phyloP scores from a whole-genome alignment of 2,113 vertebrate species.

The Tonatia bakeri region DNA sequence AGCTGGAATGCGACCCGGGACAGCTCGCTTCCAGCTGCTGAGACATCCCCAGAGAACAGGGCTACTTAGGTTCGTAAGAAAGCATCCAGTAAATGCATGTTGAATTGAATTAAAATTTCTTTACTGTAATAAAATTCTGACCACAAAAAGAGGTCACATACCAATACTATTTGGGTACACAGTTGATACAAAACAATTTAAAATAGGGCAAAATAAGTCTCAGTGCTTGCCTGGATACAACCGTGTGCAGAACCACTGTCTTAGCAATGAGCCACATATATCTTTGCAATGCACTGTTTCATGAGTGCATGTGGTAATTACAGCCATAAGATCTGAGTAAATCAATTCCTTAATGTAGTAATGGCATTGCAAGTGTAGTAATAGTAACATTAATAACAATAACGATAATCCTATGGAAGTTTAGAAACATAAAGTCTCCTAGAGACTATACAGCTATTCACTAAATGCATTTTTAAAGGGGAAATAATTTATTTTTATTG shows the following conservation, averaged over 20 bases:
- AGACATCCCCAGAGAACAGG: neutral
- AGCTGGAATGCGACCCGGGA: neutral
- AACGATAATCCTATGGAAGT: constrained; percentile 65
- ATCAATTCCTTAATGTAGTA: constrained; percentile 56
- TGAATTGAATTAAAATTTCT: constrained; percentile 34
- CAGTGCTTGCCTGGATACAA: neutral
- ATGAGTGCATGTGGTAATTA: constrained; percentile 52
- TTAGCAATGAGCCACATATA: neutral
- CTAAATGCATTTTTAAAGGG: constrained; percentile 67
- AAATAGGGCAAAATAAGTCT: constrained; percentile 24
- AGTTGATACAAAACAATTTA: constrained; percentile 10
- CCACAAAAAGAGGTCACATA: constrained; percentile 21
- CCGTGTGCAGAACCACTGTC: neutral
- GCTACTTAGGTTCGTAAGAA: neutral
- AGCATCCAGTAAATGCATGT: neutral
- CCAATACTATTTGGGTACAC: neutral
- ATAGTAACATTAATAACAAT: constrained; percentile 62
- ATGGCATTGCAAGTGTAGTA: constrained; percentile 44
- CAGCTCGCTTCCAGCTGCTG: neutral
- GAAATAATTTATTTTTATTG: constrained; percentile 68
- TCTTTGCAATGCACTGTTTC: neutral
- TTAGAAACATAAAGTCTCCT: constrained; percentile 54
- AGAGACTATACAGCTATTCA: constrained; percentile 33
- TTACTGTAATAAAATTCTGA: constrained; percentile 35
- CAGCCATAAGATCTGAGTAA: constrained; percentile 55